A percentile compares a stretch with the other conserved stretches of the same genome.
Conservation (phyloP, 1,140 invertebrate species). For the Bombus ignitus region DNA sequence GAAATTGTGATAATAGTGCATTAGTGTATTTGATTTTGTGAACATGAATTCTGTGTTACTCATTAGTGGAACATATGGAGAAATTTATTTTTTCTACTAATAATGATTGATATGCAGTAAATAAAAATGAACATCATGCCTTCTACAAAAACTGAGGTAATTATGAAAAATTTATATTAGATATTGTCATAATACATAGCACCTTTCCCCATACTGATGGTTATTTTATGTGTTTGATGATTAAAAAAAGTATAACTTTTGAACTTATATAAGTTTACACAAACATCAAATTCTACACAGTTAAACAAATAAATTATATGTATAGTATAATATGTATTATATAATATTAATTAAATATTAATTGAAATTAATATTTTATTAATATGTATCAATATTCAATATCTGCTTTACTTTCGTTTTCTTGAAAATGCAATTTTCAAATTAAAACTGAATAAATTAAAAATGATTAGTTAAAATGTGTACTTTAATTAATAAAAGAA, state of each 20-base stretch:
- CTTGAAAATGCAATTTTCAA: too few relatives aligned
- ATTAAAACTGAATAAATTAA: too few relatives aligned
- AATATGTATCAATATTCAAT: too few relatives aligned
- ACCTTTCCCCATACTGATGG: background rate
- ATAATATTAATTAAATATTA: too few relatives aligned
- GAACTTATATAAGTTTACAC: background rate
- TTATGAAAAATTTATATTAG: background rate
- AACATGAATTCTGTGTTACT: constrained; percentile 11
- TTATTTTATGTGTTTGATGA: background rate
- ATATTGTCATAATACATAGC: background rate
- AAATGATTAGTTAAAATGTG: too few relatives aligned
- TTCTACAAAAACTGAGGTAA: constrained; percentile 44
- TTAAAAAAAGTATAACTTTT: background rate
- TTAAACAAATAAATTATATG: background rate
- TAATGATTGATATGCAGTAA: constrained; percentile 31
- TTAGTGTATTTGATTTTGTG: background rate
- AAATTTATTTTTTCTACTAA: constrained; percentile 14
- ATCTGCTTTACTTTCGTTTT: too few relatives aligned
- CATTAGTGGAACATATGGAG: background rate
- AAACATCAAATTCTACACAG: background rate
- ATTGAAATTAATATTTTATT: too few relatives aligned
- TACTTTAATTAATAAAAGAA: too few relatives aligned
- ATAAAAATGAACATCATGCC: constrained; percentile 33
- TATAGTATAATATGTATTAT: too few relatives aligned
- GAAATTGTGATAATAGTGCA: background rate